These are phyloP conservation scores for Phymastichus coffea DNA, from an alignment of 1,140 invertebrate species.

Conservation along the genomic window DNA sequence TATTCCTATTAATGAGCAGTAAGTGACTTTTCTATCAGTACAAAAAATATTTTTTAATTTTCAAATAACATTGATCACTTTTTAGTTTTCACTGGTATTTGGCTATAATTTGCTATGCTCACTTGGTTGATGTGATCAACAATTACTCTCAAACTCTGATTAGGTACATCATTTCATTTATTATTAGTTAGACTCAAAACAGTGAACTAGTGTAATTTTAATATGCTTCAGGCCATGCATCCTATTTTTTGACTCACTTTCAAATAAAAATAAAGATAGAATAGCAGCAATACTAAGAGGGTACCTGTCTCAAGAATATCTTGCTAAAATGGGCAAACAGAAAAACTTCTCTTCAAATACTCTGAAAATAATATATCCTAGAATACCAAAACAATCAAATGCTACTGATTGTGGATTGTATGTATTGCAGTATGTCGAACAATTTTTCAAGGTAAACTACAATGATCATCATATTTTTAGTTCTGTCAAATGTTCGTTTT, in stretches of 20 bases:
- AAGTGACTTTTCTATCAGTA: constrained; percentile 38
- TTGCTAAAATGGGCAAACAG: constrained; percentile 68
- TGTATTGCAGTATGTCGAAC: constrained; percentile 93
- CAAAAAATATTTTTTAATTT: not conserved
- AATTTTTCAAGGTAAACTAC: constrained; percentile 83
- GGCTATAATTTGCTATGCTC: constrained; percentile 93
- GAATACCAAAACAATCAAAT: constrained; percentile 95
- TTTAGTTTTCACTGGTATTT: constrained; percentile 90
- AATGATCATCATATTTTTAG: too few species aligned
- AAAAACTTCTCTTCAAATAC: constrained; percentile 73
- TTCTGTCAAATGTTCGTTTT: not conserved
- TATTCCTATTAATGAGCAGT: constrained; percentile 96
- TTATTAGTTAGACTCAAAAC: too few species aligned
- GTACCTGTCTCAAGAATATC: constrained; percentile 87
- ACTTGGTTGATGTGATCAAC: constrained; percentile 48
- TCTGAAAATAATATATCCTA: constrained; percentile 79
- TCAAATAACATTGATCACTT: constrained; percentile 19
- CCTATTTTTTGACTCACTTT: constrained; percentile 90
- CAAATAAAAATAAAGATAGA: constrained; percentile 65
- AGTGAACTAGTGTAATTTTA: not conserved
- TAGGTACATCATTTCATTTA: too few species aligned
- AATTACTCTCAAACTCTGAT: too few species aligned
- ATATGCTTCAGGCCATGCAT: constrained; percentile 78
- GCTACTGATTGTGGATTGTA: constrained; percentile 95
- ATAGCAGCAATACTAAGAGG: constrained; percentile 84